Evolutionary conservation across 2,113 vertebrate genomes (phyloP).

Genomic region (Brachypteracias leptosomus): DNA sequence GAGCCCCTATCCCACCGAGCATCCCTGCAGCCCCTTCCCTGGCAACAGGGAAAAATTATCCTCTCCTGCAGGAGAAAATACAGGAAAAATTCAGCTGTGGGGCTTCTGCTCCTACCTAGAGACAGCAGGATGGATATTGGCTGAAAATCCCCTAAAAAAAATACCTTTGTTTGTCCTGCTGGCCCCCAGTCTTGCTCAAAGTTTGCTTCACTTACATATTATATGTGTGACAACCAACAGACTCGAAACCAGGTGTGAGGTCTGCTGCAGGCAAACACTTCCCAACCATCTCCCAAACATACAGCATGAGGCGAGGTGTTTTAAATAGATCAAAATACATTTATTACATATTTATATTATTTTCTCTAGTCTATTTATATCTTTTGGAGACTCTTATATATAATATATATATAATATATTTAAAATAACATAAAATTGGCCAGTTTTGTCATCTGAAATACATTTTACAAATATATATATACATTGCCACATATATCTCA

Average conservation of each 20-base stretch:
- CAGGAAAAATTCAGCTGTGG: not conserved
- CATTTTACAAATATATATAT: slow-evolving; percentile 72
- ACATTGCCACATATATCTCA: slow-evolving; percentile 66
- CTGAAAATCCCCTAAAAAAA: not conserved
- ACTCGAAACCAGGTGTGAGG: not conserved
- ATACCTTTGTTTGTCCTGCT: not conserved
- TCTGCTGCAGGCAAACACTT: not conserved
- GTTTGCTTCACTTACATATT: not conserved
- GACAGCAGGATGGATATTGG: not conserved
- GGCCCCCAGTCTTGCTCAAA: not conserved
- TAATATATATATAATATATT: slow-evolving; percentile 71
- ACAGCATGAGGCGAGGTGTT: slow-evolving; percentile 36
- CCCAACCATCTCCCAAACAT: slow-evolving; percentile 33
- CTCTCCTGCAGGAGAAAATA: not conserved
- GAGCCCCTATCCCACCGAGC: accelerated
- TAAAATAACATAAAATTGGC: slow-evolving; percentile 77
- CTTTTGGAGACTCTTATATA: slow-evolving; percentile 69
- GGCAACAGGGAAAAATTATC: not conserved
- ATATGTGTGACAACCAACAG: not conserved
- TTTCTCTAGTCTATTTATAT: slow-evolving; percentile 70
- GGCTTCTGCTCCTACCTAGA: not conserved
- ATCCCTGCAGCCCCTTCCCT: not conserved
- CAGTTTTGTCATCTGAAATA: slow-evolving; percentile 75
- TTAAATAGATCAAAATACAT: slow-evolving; percentile 79
- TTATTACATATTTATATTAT: slow-evolving; percentile 74